Base-by-base conservation (phyloP, 2,113 vertebrate species). In the Nycticebus coucang region DNA sequence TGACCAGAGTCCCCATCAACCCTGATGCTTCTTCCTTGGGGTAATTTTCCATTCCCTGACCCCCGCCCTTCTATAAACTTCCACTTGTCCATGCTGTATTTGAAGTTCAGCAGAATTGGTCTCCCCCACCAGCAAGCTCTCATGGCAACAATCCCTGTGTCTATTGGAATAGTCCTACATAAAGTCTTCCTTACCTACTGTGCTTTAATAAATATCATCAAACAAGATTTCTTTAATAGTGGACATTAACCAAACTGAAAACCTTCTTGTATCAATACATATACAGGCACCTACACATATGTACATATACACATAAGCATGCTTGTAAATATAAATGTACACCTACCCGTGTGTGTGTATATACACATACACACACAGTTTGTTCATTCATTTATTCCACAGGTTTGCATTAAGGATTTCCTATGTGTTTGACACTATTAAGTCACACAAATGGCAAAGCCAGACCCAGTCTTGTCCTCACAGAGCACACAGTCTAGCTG, bases 371-470 rank as follows among this genome's bases (percentile, higher is more conserved):
- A 14, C 28, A 50, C 41, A 77, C 14, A 77, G 18, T 18, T 77
- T 77, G 45, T 24, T 83, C 79, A 62, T 57, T 78, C 35, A 35
- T 35, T 82, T 77, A 94, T n/a, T 37, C 60, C 28, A 33, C 21
- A 81, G 78, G 37, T 68, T 19, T 37, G 6, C 59, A 7, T 17
- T 4, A 24, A 41, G 18, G 28, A 59, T 37, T 80, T 87, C 37
- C 50, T 35, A 59, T 33, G 66, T 69, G 35, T 87, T 60, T 78
- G 60, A 66, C 14, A 81, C 60, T 41, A 57, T 13, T 72, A 62
- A 92, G 81, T 88, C 89, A 77, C 10, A 66, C 22, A 78, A 89
- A 88, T 21, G 77, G 64, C 41, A 83, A 75, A 88, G 6, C 1
- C 37, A 69, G n/a, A 22, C 60, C 62, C 17, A 15, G 9, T 35